Conservation (phyloP, 2,113 vertebrate genomes). For the Lasiurus borealis region DNA sequence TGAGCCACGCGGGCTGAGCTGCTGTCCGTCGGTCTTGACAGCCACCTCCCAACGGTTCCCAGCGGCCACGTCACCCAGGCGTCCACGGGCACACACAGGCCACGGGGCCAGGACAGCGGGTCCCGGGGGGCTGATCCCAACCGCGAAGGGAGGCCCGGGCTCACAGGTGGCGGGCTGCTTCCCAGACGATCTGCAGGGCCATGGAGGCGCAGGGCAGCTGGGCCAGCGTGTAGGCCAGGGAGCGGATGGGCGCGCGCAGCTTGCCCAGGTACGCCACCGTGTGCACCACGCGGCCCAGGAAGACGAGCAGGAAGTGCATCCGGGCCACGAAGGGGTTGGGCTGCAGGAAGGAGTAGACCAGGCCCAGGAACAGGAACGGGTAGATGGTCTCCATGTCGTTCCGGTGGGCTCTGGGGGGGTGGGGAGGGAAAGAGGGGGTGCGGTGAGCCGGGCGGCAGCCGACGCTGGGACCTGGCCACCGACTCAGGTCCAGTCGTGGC, state of each 20-base stretch:
- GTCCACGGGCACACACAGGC: background rate
- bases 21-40: background rate
- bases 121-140: fast-evolving
- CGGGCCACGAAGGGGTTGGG: slow-evolving; percentile 89
- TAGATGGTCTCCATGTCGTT: slow-evolving; percentile 98
- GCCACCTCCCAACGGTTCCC: background rate
- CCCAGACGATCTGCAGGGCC: slow-evolving; percentile 93
- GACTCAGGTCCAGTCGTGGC: background rate
- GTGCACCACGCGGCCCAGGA: slow-evolving; percentile 90
- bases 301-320: slow-evolving; percentile 94
- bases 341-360: slow-evolving; percentile 92
- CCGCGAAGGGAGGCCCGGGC: background rate
- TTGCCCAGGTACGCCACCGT: slow-evolving; percentile 92
- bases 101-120: background rate
- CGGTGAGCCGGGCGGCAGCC: background rate
- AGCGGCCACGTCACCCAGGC: background rate
- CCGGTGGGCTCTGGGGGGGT: slow-evolving; percentile 92
- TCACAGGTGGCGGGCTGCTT: slow-evolving; percentile 86
- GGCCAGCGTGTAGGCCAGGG: slow-evolving; percentile 91
- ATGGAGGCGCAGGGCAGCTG: slow-evolving; percentile 96
- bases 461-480: background rate
- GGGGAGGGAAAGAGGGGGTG: background rate
- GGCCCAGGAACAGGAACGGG: slow-evolving; percentile 96
- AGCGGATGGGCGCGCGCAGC: slow-evolving; percentile 92
- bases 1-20: too few species aligned